Evolutionary conservation across 2,113 vertebrate species (phyloP), one percentile per base, ranked within the genome.

Genomic region (Myiagra hebetior): DNA sequence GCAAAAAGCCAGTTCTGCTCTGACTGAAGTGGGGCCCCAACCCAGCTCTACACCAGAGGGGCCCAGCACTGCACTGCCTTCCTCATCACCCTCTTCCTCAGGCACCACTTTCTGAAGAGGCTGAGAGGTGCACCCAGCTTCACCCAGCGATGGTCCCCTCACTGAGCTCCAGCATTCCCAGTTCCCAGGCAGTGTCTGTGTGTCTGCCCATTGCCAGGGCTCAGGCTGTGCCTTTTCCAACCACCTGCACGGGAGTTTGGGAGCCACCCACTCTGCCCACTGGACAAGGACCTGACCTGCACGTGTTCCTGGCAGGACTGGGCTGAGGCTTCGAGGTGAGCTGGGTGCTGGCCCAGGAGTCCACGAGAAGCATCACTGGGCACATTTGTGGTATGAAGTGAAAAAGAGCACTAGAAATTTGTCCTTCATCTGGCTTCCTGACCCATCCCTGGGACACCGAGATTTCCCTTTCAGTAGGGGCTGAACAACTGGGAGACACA

Each of bases 101-200:
- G 64, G 55, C 27, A 56, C 6, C 5, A 0, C 37, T 22, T 10
- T 70, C n/a, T 26, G 60, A 8, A 53, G 52, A n/a, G 65, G 44
- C 31, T 17, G 52, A 37, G 46, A 44, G 28, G 42, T 24, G 39
- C 47, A 30, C 22, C 49, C 70, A 60, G 33, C 50, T 27, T 33
- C 35, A 35, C 37, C 65, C 41, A 67, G 50, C 18, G 30, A 13
- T 0, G 4, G 11, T 44, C 12, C 27, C 27, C 44, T 65, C 50
- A 2, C 28, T 44, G 18, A 37, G 37, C 10, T n/a, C 6, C 59
- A 41, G 44, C 0, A 0, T 3, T 33, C 33, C 76, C 59, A 42
- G 42, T 2, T 67, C 46, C 64, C 0, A 1, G 28, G 63, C 65
- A 59, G 23, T 31, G 78, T 35, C 53, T 78, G 2, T 41, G 73